Evolutionary conservation across 1,140 invertebrate genomes (phyloP).

Genomic region (Drosophila auraria): DNA sequence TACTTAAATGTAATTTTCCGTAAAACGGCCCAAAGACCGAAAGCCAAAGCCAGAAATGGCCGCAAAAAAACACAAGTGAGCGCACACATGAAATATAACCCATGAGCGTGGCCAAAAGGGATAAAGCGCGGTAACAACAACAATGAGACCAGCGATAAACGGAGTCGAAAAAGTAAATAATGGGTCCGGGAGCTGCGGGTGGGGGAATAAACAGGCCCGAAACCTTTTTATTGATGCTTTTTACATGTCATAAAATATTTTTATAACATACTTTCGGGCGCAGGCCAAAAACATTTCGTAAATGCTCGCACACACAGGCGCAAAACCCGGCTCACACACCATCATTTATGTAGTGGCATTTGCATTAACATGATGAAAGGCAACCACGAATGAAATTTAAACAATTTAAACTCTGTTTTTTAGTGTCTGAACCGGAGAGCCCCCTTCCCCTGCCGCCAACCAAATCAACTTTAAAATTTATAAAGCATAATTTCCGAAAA

Average conservation of each 20-base stretch:
- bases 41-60: conserved; percentile 51
- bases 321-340: conserved; percentile 8
- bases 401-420: conserved; percentile 66
- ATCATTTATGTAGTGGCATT: conserved; percentile 51
- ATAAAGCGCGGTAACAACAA: conserved; percentile 65
- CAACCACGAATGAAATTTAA: conserved; percentile 64
- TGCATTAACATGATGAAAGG: conserved; percentile 69
- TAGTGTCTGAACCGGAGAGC: conserved; percentile 14
- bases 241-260: conserved; percentile 84
- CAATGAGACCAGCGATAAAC: conserved; percentile 60
- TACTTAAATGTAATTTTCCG: conserved; percentile 82
- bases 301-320: conserved; percentile 44
- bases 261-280: conserved; percentile 76
- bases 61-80: conserved; percentile 25
- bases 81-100: conserved; percentile 58
- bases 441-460: conserved; percentile 17
- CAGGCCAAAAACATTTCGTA: conserved; percentile 62
- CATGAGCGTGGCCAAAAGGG: conserved; percentile 63
- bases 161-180: conserved; percentile 45
- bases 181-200: conserved; percentile 4
- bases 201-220: conserved; percentile 47
- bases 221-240: conserved; percentile 81
- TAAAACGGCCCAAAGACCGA: conserved; percentile 63
- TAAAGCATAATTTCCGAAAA: conserved; percentile 52
- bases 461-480: conserved; percentile 58